Evolutionary conservation across 2,888 invertebrate species (phyloP).

Genomic region (Heliconius aoede): DNA sequence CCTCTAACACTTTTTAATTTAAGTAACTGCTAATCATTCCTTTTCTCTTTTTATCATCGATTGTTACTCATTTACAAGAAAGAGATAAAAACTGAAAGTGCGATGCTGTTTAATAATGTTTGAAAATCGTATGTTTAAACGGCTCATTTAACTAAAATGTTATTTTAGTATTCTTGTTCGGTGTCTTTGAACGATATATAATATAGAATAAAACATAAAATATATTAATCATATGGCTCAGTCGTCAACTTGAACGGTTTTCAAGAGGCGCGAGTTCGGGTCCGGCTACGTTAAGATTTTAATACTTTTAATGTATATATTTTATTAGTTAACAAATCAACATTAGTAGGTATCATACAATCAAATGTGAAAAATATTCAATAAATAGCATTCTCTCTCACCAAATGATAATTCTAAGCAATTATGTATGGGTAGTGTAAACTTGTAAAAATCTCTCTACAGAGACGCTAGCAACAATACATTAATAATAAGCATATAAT

Average conservation of each 20-base stretch:
- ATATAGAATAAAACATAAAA: too few relatives aligned
- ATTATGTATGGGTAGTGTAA: too few relatives aligned
- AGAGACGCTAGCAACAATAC: too few relatives aligned
- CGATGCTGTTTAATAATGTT: background rate
- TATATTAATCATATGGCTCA: background rate
- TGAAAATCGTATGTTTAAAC: background rate
- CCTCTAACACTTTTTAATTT: conserved; percentile 6
- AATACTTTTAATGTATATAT: background rate
- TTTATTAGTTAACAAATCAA: background rate
- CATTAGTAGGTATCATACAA: background rate
- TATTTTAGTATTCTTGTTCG: background rate
- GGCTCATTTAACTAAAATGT: background rate
- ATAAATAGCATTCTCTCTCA: too few relatives aligned
- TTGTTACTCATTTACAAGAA: background rate
- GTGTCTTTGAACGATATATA: background rate
- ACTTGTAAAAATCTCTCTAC: too few relatives aligned
- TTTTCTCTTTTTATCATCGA: background rate
- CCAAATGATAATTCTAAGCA: too few relatives aligned
- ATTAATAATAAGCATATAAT: too few relatives aligned
- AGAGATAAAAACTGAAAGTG: background rate
- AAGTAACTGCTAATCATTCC: background rate
- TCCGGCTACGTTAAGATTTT: background rate
- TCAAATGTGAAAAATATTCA: too few relatives aligned
- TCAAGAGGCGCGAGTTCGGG: background rate
- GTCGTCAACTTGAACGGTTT: background rate